These are phyloP conservation scores for Busseola fusca DNA, from an alignment of 2,888 invertebrate species.

Conservation along the genomic window DNA sequence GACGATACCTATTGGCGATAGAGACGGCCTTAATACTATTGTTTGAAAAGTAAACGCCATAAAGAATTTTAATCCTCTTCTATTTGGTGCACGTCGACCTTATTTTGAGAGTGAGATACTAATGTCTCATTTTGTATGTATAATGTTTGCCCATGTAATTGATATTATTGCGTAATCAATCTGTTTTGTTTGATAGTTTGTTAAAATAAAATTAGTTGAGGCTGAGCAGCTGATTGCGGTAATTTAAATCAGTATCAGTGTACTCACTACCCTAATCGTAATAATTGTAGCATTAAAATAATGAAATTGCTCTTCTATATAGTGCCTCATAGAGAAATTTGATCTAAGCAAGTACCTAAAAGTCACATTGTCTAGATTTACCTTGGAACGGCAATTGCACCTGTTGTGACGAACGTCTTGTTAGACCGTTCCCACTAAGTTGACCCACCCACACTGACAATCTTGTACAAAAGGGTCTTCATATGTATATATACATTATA, in stretches of 20 bases:
- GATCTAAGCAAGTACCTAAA: not conserved
- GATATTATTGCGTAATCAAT: not conserved
- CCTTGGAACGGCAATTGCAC: not conserved
- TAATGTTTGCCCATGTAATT: not conserved
- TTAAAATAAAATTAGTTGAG: not conserved
- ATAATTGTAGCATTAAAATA: not conserved
- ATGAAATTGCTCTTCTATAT: not conserved
- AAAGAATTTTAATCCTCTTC: not conserved
- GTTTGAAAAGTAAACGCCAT: not conserved
- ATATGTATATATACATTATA: no score
- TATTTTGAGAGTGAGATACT: not conserved
- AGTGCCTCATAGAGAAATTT: not conserved
- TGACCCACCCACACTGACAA: not conserved
- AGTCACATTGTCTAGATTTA: not conserved
- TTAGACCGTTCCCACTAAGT: constrained; percentile 12
- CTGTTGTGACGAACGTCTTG: not conserved
- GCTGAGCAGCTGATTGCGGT: not conserved
- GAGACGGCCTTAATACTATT: not conserved
- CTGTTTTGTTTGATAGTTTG: not conserved
- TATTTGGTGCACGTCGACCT: not conserved
- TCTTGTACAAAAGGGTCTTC: constrained; percentile 2
- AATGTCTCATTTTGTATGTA: not conserved
- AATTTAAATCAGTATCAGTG: not conserved
- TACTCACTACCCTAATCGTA: not conserved
- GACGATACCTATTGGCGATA: not conserved